Evolutionary conservation across 23 tunicate genomes (phyloP).

Genomic region (Clavelina lepadiformis): DNA sequence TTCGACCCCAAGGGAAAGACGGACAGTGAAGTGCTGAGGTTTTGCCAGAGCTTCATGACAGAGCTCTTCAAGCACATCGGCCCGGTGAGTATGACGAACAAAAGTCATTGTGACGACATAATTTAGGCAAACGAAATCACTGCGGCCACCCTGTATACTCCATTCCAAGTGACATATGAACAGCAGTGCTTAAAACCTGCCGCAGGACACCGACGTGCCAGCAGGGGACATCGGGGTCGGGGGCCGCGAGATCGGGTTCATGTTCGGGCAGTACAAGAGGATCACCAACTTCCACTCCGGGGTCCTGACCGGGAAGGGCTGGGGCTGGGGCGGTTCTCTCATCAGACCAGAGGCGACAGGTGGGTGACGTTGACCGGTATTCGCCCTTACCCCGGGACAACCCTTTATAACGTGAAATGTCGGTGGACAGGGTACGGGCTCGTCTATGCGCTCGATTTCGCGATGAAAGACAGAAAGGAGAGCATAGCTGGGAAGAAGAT

Average conservation of each 20-base stretch:
- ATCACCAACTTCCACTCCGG: conserved; percentile 91
- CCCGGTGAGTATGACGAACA: conserved; percentile 59
- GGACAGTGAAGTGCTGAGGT: conserved; percentile 91
- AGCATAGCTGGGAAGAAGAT: conserved; percentile 76
- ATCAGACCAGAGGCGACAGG: conserved; percentile 99
- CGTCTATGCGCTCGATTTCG: conserved; percentile 92
- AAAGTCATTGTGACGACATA: too few species aligned
- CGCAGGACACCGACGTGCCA: conserved; percentile 97
- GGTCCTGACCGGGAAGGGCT: conserved; percentile 97
- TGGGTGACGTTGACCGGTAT: conserved; percentile 4
- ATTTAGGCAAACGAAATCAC: not conserved
- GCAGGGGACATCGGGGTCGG: conserved; percentile 99
- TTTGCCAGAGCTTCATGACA: conserved; percentile 98
- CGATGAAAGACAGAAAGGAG: conserved; percentile 59
- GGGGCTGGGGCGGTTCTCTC: conserved; percentile 99
- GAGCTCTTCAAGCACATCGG: conserved; percentile 96
- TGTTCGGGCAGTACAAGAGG: conserved; percentile 99
- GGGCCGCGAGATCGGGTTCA: conserved; percentile 94
- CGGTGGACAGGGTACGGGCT: conserved; percentile 96
- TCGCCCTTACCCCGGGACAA: not conserved
- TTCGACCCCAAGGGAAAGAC: conserved; percentile 98
- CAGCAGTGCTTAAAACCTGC: too few species aligned
- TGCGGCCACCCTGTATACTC: not conserved
- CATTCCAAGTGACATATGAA: not conserved
- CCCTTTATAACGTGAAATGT: not conserved